Conservation (phyloP, 2,113 vertebrate genomes). For the Gallinago paraguaiae region DNA sequence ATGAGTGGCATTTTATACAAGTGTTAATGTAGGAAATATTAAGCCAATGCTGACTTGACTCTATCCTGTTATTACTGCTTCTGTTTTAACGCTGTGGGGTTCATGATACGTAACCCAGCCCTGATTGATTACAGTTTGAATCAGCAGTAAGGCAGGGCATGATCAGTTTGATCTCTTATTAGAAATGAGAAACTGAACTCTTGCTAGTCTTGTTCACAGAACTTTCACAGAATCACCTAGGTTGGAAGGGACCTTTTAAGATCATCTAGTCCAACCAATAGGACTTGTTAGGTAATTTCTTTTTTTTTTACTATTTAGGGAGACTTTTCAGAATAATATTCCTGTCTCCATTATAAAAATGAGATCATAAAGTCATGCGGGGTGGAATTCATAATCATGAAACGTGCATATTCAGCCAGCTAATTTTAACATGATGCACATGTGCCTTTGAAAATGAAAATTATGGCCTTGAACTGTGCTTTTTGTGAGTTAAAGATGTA, state of each 20-base stretch:
- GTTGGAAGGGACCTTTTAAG: no score
- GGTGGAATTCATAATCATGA: background rate
- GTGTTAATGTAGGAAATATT: background rate
- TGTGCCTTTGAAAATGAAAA: slow-evolving; percentile 27
- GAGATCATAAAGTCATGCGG: background rate
- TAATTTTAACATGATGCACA: slow-evolving; percentile 15
- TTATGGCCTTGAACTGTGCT: slow-evolving; percentile 18
- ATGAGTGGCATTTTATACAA: background rate
- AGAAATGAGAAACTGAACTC: background rate
- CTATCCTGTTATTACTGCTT: background rate
- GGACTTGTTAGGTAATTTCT: background rate
- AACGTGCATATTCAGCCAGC: background rate
- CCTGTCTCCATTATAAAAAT: background rate
- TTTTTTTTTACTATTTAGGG: background rate
- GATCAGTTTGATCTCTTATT: background rate
- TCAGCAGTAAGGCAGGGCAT: background rate
- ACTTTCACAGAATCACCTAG: no score
- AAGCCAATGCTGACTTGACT: background rate
- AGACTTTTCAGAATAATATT: background rate
- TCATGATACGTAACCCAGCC: background rate
- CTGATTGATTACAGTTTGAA: background rate
- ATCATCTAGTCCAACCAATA: no score
- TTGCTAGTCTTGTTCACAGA: background rate
- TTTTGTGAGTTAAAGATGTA: slow-evolving; percentile 18
- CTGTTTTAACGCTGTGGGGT: background rate